Evolutionary conservation across 2,797 vertebrate genomes (phyloP), one percentile per base, ranked within the genome.

Genomic region (Psittacula echo): DNA sequence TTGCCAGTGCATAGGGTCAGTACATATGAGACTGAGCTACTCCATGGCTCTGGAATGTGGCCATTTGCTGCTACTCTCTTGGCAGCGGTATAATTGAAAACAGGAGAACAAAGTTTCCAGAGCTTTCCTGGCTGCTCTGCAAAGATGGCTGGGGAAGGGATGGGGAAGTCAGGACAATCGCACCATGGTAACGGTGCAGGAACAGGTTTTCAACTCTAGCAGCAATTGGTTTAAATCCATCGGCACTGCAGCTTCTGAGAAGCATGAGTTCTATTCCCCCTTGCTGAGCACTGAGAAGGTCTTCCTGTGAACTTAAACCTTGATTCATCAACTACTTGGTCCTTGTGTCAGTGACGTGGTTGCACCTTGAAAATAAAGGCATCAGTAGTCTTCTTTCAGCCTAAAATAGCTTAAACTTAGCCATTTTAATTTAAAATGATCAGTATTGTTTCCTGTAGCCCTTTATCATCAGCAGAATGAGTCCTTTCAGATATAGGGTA

Each of bases 381-480:
- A 85, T 30, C 5, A 8, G 0, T n/a, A 50, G 64, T 15, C 27
- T 97, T 61, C 92, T 94, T 97, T 88, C 85, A 78, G 20, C 45
- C 41, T 56, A 8, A 87, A 93, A 84, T n/a, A 90, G 21, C 87
- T 90, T 88, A 48, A 81, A 1, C 30, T 85, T 92, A 79, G 26
- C 61, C 72, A 78, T 82, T 97, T 94, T 87, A 96, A 95, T 97
- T 95, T 87, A 86, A 93, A 92, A 90, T 91, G 81, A 34, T 89
- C 96, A 90, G 68, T 88, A 45, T 96, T 93, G 73, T 95, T 96
- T 91, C 84, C 89, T 64, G 72, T 86, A 88, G 51, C 73, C 14
- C 56, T 93, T 75, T 80, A 39, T 82, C 91, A 87, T 41, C 71
- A 78, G 39, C 75, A 56, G 54, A 68, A 75, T 68, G 58, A 70